Percentiles rank a stretch among this genome's conserved stretches.
These are phyloP conservation scores for Cheilosia vernalis DNA, from an alignment of 2,888 invertebrate genomes.

Conservation along the genomic window DNA sequence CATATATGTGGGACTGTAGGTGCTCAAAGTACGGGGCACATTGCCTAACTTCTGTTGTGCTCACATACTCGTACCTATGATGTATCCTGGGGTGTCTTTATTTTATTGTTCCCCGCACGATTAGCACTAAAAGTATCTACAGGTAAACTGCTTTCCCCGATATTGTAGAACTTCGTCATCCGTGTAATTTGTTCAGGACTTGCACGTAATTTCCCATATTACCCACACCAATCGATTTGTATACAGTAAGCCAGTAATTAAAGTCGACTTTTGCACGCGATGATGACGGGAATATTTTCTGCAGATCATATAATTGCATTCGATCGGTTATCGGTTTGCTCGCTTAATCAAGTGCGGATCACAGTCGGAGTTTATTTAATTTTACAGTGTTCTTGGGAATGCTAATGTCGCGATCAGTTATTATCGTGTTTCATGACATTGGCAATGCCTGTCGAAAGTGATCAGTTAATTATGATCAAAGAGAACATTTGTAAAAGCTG, in stretches of 20 bases:
- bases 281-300: conserved; percentile 45
- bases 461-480: conserved; percentile 18
- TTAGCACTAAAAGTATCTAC: conserved; percentile 4
- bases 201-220: neutral
- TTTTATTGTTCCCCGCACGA: conserved; percentile 10
- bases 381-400: conserved; percentile 6
- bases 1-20: neutral
- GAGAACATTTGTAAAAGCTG: conserved; percentile 4
- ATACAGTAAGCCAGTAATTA: conserved; percentile 43
- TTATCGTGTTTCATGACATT: conserved; percentile 11
- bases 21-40: conserved; percentile 11
- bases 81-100: conserved; percentile 2
- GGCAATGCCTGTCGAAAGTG: conserved; percentile 28
- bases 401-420: conserved; percentile 34
- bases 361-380: neutral
- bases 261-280: conserved; percentile 62
- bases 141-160: neutral
- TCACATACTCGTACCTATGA: neutral
- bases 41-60: neutral
- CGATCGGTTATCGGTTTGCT: conserved; percentile 34
- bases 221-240: neutral
- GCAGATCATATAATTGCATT: conserved; percentile 11
- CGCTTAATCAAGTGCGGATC: conserved; percentile 35
- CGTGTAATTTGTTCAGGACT: conserved; percentile 15
- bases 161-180: conserved; percentile 4